These are phyloP conservation scores for Phrynocephalus guinanensis DNA, from an alignment of 2,797 vertebrate genomes.

Conservation along the genomic window DNA sequence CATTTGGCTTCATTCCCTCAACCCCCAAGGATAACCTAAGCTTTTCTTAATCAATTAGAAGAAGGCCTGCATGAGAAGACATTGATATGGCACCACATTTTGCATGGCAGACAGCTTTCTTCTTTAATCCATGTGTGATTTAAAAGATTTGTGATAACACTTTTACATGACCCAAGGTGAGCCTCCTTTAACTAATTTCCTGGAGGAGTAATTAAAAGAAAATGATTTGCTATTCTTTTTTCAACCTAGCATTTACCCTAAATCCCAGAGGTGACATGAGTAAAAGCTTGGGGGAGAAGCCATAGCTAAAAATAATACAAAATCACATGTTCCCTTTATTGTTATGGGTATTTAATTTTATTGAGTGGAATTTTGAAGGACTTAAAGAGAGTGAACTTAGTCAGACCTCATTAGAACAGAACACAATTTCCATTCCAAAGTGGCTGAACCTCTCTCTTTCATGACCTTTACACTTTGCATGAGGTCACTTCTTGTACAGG, in stretches of 20 bases:
- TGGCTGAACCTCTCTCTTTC: background rate
- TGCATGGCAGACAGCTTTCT: slow-evolving; percentile 50
- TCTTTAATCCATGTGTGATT: slow-evolving; percentile 50
- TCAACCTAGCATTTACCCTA: slow-evolving; percentile 63
- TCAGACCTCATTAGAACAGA: slow-evolving; percentile 55
- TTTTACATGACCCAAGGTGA: slow-evolving; percentile 69
- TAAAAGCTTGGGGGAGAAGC: slow-evolving; percentile 59
- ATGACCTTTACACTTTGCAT: slow-evolving; percentile 39
- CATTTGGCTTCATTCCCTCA: background rate
- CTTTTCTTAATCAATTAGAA: slow-evolving; percentile 62
- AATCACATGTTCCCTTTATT: slow-evolving; percentile 61
- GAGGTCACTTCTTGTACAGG: slow-evolving; percentile 44
- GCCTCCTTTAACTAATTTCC: slow-evolving; percentile 71
- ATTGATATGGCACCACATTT: slow-evolving; percentile 46
- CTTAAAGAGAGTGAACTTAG: slow-evolving; percentile 57
- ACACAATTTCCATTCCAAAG: slow-evolving; percentile 41
- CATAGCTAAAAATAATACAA: slow-evolving; percentile 66
- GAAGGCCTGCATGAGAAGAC: slow-evolving; percentile 49
- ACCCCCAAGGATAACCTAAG: background rate
- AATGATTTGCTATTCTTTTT: slow-evolving; percentile 74
- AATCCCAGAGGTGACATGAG: slow-evolving; percentile 69
- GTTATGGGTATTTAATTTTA: slow-evolving; percentile 52
- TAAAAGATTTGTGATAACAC: slow-evolving; percentile 71
- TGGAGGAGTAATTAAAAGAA: slow-evolving; percentile 75
- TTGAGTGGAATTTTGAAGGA: slow-evolving; percentile 57